A percentile compares a stretch with the other conserved stretches of the same genome.
Conservation (phyloP, 2,888 invertebrate genomes). For the Tachina lurida region DNA sequence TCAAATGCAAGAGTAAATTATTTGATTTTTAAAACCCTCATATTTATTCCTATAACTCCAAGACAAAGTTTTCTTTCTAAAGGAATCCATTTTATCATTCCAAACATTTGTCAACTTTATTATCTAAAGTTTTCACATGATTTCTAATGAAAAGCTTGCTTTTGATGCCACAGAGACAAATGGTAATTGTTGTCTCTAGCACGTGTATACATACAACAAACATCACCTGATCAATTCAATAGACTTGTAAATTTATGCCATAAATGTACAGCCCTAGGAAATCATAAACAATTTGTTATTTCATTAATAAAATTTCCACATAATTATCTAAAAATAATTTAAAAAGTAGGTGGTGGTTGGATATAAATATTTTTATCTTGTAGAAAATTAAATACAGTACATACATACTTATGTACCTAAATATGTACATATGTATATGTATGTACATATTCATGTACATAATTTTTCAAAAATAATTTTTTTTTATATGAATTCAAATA, state of each 20-base stretch:
- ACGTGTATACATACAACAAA: neutral
- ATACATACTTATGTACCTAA: neutral
- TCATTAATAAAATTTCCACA: conserved; percentile 53
- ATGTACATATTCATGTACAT: neutral
- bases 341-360: conserved; percentile 49
- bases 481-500: no score
- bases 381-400: neutral
- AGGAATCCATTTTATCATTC: no score
- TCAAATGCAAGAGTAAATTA: no score
- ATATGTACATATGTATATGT: neutral
- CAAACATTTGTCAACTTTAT: no score
- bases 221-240: neutral
- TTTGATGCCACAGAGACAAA: neutral
- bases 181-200: neutral
- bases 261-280: neutral
- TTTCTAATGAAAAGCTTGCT: neutral
- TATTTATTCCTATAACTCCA: no score
- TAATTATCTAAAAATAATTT: conserved; percentile 66
- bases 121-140: no score
- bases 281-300: neutral
- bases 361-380: conserved; percentile 8
- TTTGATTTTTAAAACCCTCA: no score
- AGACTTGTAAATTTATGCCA: neutral
- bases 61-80: no score
- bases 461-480: neutral